Base-by-base conservation (phyloP, 2,113 vertebrate species). In the Aramus guarauna region DNA sequence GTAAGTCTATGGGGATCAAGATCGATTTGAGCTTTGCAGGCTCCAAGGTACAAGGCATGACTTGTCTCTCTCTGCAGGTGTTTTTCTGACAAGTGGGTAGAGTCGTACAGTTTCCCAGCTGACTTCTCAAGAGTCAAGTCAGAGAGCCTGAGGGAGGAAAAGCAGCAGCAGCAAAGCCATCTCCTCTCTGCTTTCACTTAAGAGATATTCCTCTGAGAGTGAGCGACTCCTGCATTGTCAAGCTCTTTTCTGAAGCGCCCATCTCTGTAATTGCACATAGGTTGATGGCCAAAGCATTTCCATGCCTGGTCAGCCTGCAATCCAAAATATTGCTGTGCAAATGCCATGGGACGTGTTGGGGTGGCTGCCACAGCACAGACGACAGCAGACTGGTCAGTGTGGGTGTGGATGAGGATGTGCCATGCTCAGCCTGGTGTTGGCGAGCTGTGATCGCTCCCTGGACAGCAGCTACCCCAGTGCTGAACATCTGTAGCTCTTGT, bases 121-220 rank as follows among this genome's bases (percentile, higher is more conserved):
- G 96, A 88, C 94, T 92, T 74, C 89, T 95, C 89, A 27, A 78
- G 80, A 92, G 86, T 63, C 91, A 79, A 76, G 87, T 32, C 87
- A 71, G 95, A 89, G 88, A 94, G 89, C 93, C 96, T 90, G 71
- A 94, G 89, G 95, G 93, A 97, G 80, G 41, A 85, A 80, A 76
- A 79, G 94, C 95, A 88, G 94, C 88, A 71, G 91, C 91, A 90
- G 94, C 85, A 96, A 85, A 92, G 93, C 90, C 96, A 90, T 83
- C 93, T 90, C 77, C 88, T 67, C 92, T 83, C 79, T 90, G 96
- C 85, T 77, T 90, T 73, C 84, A 68, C 95, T 95, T 82, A 78
- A 75, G 73, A 92, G 90, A 34, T 47, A 90, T 36, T 95, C 92
- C 92, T 69, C 26, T 9, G 96, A 91, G 94, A 95, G 59, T 1